A percentile compares a stretch with the other conserved stretches of the same genome.
Conservation (phyloP, 2,113 vertebrate species). For the Callionymus lyra region DNA sequence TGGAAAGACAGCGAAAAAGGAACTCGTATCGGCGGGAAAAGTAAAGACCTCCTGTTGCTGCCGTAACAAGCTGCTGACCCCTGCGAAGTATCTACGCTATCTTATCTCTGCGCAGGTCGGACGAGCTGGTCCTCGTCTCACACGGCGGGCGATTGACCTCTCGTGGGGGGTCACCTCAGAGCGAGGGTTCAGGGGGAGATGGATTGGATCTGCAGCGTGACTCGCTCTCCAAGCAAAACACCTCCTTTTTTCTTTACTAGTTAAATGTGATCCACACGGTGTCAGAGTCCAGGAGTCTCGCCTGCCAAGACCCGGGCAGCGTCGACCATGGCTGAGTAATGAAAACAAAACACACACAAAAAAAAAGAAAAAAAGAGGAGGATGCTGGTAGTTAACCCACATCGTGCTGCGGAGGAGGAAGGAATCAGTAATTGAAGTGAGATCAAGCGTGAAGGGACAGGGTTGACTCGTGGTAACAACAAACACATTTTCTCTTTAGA, state of each 20-base stretch:
- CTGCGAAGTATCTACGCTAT: constrained; percentile 31
- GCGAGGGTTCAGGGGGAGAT: constrained; percentile 40
- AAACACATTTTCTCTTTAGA: background rate
- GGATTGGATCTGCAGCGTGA: constrained; percentile 46
- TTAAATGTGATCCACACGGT: constrained; percentile 45
- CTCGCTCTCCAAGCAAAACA: constrained; percentile 55
- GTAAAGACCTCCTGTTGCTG: constrained; percentile 22
- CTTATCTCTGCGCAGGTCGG: constrained; percentile 59
- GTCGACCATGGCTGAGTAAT: constrained; percentile 41
- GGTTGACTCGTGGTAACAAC: constrained; percentile 11
- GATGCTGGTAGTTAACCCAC: constrained; percentile 38
- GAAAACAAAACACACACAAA: too few relatives aligned
- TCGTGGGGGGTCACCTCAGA: constrained; percentile 43
- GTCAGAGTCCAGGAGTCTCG: constrained; percentile 39
- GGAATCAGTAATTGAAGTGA: constrained; percentile 38
- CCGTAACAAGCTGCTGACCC: constrained; percentile 19
- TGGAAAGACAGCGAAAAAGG: constrained; percentile 41
- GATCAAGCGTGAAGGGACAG: constrained; percentile 15
- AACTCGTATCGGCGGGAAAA: constrained; percentile 30
- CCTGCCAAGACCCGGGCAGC: constrained; percentile 44
- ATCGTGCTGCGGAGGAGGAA: constrained; percentile 28
- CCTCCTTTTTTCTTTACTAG: constrained; percentile 24
- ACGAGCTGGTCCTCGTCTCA: constrained; percentile 43
- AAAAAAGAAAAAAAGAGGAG: constrained; percentile 15
- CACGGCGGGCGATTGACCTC: constrained; percentile 41